A percentile compares a stretch with the other conserved stretches of the same genome.
These are phyloP conservation scores for Mormyrops attenuatus DNA, from an alignment of 2,797 vertebrate genomes.

Conservation along the genomic window DNA sequence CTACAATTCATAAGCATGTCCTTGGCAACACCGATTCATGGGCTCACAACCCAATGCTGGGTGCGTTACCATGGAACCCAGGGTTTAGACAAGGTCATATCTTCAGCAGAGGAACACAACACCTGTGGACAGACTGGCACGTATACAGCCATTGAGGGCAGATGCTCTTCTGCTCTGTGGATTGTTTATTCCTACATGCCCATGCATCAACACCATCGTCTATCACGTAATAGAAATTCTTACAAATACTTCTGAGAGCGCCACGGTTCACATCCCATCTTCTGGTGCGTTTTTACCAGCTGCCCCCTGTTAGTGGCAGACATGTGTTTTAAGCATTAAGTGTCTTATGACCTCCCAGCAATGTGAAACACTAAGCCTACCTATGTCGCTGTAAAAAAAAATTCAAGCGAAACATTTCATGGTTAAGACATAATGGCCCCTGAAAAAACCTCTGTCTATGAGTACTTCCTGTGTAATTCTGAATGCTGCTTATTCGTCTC, in stretches of 20 bases:
- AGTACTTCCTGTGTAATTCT: background rate
- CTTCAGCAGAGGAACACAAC: background rate
- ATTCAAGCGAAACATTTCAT: background rate
- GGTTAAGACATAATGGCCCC: background rate
- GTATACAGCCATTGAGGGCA: background rate
- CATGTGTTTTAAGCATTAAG: background rate
- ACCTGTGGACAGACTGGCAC: background rate
- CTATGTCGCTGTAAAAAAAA: background rate
- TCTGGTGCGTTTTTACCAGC: background rate
- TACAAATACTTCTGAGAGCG: background rate
- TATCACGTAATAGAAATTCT: background rate
- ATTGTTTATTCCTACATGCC: background rate
- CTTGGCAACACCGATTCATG: background rate
- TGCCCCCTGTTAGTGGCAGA: background rate
- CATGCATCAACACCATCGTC: background rate
- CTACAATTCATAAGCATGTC: background rate
- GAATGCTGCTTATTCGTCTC: background rate
- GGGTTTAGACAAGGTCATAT: conserved; percentile 4
- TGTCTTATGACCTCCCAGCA: background rate
- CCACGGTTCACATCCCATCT: background rate
- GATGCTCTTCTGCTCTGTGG: background rate
- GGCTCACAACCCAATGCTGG: background rate
- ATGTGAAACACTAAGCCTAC: background rate
- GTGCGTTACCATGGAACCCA: background rate
- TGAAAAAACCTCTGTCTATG: background rate